Evolutionary conservation across 2,113 vertebrate genomes (phyloP).

Genomic region (Bubo scandiacus): DNA sequence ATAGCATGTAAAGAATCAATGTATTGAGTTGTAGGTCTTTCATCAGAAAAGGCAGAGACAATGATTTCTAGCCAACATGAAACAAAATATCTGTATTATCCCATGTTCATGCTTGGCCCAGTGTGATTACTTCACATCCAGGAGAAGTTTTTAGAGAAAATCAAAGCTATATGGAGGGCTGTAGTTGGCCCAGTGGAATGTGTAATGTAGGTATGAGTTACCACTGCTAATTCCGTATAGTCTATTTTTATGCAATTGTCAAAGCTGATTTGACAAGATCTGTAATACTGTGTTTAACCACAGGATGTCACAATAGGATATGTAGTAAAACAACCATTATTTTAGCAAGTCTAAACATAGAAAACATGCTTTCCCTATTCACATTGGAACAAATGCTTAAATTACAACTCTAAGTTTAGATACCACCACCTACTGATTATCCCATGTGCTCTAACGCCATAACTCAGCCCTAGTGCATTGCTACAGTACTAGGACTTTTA

Average conservation of each 20-base stretch:
- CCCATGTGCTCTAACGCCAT: rapidly evolving
- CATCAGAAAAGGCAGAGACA: not conserved
- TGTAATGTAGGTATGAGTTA: rapidly evolving
- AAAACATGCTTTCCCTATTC: not conserved
- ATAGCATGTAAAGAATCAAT: rapidly evolving
- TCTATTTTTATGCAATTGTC: not conserved
- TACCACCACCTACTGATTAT: not conserved
- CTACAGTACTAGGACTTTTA: not conserved
- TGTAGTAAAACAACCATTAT: not conserved
- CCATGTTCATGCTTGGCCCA: rapidly evolving
- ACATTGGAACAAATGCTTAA: not conserved
- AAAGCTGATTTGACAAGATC: not conserved
- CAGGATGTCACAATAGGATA: conserved; percentile 57
- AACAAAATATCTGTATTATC: not conserved
- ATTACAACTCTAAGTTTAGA: not conserved
- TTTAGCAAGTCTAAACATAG: not conserved
- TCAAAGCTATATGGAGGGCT: not conserved
- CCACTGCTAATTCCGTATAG: not conserved
- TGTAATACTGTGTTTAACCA: conserved; percentile 47
- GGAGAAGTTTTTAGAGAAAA: not conserved
- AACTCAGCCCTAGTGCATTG: rapidly evolving
- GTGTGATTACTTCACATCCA: not conserved
- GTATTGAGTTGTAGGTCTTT: not conserved
- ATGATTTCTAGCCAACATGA: not conserved
- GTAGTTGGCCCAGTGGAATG: rapidly evolving